Percentiles rank a stretch among this genome's conserved stretches.
phyloP scores from a whole-genome alignment of 2,797 vertebrate species.

The Australoheros facetus region DNA sequence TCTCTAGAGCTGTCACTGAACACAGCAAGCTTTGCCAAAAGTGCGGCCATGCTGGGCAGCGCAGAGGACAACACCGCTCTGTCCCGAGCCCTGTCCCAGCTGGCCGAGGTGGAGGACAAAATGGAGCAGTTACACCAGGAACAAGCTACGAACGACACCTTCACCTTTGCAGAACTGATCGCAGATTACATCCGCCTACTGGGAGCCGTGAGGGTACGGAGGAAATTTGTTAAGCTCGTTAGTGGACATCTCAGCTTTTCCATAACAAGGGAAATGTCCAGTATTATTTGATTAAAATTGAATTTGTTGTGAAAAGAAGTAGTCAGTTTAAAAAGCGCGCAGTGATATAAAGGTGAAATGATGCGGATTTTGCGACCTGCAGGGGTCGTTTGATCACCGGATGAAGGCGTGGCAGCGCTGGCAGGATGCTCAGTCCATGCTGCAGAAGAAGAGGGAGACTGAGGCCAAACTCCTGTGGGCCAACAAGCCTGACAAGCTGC shows the following conservation, averaged over 20 bases:
- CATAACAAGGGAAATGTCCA: background rate
- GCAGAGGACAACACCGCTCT: slow-evolving; percentile 98
- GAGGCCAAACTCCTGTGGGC: slow-evolving; percentile 97
- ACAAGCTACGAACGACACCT: slow-evolving; percentile 92
- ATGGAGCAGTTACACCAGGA: slow-evolving; percentile 97
- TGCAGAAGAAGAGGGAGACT: slow-evolving; percentile 95
- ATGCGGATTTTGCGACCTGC: slow-evolving; percentile 1
- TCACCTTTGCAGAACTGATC: slow-evolving; percentile 91
- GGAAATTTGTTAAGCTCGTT: background rate
- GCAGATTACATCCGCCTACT: slow-evolving; percentile 96
- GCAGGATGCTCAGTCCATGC: slow-evolving; percentile 91
- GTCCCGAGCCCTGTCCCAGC: slow-evolving; percentile 93
- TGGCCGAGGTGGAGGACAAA: slow-evolving; percentile 98
- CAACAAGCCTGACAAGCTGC: slow-evolving; percentile 97
- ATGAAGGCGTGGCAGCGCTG: slow-evolving; percentile 98
- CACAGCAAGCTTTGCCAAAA: slow-evolving; percentile 95
- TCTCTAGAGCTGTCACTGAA: slow-evolving; percentile 86
- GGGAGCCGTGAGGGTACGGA: slow-evolving; percentile 88
- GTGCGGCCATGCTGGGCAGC: slow-evolving; percentile 95
- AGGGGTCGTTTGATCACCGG: slow-evolving; percentile 96
- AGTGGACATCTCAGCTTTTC: background rate
- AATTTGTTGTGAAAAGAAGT: background rate
- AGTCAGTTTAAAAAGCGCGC: background rate
- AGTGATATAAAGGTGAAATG: background rate
- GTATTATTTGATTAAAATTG: too few relatives aligned